Evolutionary conservation across 2,113 vertebrate species (phyloP).

Genomic region (Pipra filicauda): DNA sequence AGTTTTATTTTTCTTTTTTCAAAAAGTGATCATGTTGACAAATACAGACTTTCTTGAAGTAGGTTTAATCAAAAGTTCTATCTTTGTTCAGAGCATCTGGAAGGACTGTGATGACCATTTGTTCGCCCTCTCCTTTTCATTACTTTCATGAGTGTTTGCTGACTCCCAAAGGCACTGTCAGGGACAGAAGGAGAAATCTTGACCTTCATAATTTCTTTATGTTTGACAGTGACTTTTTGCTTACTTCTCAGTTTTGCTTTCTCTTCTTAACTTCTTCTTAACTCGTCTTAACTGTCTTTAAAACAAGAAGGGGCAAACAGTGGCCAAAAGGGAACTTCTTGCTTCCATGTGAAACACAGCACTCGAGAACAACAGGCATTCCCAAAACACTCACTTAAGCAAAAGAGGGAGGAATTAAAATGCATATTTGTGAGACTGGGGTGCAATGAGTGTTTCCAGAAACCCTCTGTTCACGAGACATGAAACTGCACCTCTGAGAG

Average conservation of each 20-base stretch:
- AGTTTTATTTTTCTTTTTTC: not conserved
- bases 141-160: not conserved
- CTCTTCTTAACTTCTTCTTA: not conserved
- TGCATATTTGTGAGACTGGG: not conserved
- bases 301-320: not conserved
- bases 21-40: not conserved
- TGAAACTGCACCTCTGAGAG: not conserved
- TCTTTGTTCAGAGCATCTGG: not conserved
- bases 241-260: not conserved
- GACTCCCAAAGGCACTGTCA: not conserved
- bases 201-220: not conserved
- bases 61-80: not conserved
- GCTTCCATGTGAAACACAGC: not conserved
- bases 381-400: not conserved
- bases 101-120: not conserved
- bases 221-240: not conserved
- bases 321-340: not conserved
- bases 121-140: not conserved
- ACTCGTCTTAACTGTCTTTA: not conserved
- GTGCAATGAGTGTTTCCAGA: not conserved
- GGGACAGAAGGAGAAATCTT: not conserved
- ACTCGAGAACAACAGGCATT: not conserved
- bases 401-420: not conserved
- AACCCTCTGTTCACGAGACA: not conserved
- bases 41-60: not conserved